These are phyloP conservation scores for Drosophila eugracilis DNA, from an alignment of 1,140 invertebrate species.

Conservation along the genomic window DNA sequence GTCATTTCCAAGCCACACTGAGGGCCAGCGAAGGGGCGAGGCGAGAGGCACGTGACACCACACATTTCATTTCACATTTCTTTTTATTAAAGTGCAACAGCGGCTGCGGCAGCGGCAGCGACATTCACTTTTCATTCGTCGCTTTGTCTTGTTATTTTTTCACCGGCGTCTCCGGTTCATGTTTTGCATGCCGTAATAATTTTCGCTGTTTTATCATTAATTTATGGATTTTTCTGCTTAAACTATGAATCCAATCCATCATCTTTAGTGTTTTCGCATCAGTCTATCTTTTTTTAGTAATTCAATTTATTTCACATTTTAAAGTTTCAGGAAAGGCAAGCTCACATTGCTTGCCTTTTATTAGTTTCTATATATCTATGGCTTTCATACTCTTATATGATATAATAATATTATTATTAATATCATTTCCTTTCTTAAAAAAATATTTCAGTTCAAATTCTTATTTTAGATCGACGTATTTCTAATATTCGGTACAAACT, in stretches of 20 bases:
- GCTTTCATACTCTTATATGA: too few relatives aligned
- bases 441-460: not conserved
- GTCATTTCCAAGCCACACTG: constrained; percentile 33
- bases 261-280: too few relatives aligned
- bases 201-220: constrained; percentile 31
- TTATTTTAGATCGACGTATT: not conserved
- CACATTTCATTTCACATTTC: constrained; percentile 52
- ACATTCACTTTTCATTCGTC: constrained; percentile 62
- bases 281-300: too few relatives aligned
- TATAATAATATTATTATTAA: too few relatives aligned
- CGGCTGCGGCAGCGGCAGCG: constrained; percentile 36
- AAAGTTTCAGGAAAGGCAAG: too few relatives aligned
- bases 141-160: constrained; percentile 12
- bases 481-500: not conserved
- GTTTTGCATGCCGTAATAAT: constrained; percentile 43
- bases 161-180: constrained; percentile 17
- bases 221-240: constrained; percentile 9
- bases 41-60: constrained; percentile 4
- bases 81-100: constrained; percentile 39
- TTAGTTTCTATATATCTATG: too few relatives aligned
- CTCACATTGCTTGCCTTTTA: too few relatives aligned
- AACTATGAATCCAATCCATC: not conserved
- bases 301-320: too few relatives aligned
- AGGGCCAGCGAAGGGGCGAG: not conserved
- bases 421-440: not conserved